Evolutionary conservation across 2,113 vertebrate species (phyloP).

Genomic region (Caranx ignobilis): DNA sequence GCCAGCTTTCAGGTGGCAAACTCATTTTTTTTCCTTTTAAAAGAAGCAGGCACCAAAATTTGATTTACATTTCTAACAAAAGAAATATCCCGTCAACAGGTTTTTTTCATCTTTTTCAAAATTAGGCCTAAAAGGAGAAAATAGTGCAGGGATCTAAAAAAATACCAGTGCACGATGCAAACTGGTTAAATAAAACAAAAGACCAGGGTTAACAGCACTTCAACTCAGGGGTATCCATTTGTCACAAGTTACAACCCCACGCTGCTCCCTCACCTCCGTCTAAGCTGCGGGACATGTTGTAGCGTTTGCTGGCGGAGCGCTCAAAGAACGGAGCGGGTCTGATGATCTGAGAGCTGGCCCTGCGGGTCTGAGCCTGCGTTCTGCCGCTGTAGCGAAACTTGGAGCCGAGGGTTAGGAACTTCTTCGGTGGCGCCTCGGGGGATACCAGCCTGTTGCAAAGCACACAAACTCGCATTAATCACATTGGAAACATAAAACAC

Average conservation of each 20-base stretch:
- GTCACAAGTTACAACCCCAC: background rate
- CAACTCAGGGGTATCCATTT: background rate
- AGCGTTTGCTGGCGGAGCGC: constrained; percentile 93
- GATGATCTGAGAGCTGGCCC: constrained; percentile 93
- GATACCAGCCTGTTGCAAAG: constrained; percentile 88
- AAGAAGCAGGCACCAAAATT: background rate
- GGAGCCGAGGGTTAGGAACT: constrained; percentile 95
- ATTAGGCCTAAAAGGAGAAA: background rate
- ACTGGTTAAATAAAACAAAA: background rate
- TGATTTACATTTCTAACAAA: constrained; percentile 5
- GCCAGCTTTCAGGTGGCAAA: constrained; percentile 4
- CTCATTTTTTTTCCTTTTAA: background rate
- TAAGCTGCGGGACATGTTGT: constrained; percentile 95
- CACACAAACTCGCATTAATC: constrained; percentile 46
- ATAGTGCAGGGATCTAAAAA: background rate
- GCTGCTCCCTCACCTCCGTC: constrained; percentile 88
- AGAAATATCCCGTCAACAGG: too few species aligned
- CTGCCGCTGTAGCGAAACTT: constrained; percentile 98
- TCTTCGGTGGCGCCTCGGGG: constrained; percentile 95
- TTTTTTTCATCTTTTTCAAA: background rate
- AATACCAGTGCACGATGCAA: background rate
- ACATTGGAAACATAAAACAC: constrained; percentile 33
- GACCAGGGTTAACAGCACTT: background rate
- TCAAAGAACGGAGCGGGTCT: constrained; percentile 94
- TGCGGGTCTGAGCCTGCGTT: constrained; percentile 94